Percentiles rank a stretch among this genome's conserved stretches.
Evolutionary conservation across 2,888 invertebrate species (phyloP).

Genomic region (Dicranocentrus wangi): DNA sequence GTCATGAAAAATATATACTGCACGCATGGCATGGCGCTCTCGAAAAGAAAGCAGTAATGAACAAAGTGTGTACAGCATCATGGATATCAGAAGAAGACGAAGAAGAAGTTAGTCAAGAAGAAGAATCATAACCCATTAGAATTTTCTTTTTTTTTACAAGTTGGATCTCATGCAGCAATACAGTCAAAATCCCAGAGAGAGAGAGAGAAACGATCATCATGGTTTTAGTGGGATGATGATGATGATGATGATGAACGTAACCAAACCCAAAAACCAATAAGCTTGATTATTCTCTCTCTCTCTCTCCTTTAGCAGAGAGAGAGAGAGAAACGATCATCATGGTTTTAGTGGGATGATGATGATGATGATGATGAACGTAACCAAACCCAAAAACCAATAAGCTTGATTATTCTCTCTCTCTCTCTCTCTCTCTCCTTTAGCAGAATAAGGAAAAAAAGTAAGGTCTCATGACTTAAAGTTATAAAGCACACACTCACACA

Average conservation of each 20-base stretch:
- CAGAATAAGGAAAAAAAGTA: slow-evolving; percentile 35
- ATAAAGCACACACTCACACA: slow-evolving; percentile 14
- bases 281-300: slow-evolving; percentile 51
- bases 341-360: not conserved
- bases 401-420: slow-evolving; percentile 51
- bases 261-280: slow-evolving; percentile 66
- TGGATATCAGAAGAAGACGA: not conserved
- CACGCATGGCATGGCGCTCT: slow-evolving; percentile 15
- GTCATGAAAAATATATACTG: slow-evolving; percentile 55
- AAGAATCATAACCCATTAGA: too few relatives aligned
- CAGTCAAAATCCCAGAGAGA: too few relatives aligned
- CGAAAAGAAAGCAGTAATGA: not conserved
- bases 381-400: slow-evolving; percentile 66
- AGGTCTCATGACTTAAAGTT: slow-evolving; percentile 39
- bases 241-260: slow-evolving; percentile 34
- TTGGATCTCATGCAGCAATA: too few relatives aligned
- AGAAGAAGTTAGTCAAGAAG: too few relatives aligned
- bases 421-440: slow-evolving; percentile 34
- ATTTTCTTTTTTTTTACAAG: too few relatives aligned
- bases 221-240: not conserved
- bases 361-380: slow-evolving; percentile 34
- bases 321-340: too few relatives aligned
- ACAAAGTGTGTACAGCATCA: not conserved
- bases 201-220: too few relatives aligned
- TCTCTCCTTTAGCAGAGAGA: slow-evolving; percentile 37